Conservation (phyloP, 2,888 invertebrate species). For the Chloromyia formosa region DNA sequence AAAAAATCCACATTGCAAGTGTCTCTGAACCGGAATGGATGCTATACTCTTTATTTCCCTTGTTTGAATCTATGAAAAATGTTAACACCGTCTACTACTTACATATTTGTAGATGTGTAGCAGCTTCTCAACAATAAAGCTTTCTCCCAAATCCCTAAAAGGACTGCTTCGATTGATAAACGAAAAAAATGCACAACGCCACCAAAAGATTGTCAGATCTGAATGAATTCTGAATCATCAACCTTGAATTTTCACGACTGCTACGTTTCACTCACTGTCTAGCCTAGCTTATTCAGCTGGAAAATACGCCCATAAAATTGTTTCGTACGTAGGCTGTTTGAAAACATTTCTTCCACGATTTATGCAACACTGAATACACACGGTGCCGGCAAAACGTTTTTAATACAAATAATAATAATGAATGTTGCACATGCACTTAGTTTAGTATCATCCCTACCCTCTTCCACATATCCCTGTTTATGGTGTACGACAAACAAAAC, state of each 20-base stretch:
- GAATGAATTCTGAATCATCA: neutral
- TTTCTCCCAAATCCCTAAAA: no score
- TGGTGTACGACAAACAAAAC: conserved; percentile 1
- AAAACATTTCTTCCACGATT: no score
- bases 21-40: no score
- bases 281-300: conserved; percentile 15
- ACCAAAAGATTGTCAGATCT: neutral
- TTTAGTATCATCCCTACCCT: neutral
- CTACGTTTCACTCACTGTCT: neutral
- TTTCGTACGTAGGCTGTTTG: no score
- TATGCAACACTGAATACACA: no score
- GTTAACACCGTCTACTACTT: no score
- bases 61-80: no score
- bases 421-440: conserved; percentile 25
- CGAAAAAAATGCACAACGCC: neutral
- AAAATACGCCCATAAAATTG: conserved; percentile 19
- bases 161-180: no score
- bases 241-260: conserved; percentile 11
- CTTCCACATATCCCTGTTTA: neutral
- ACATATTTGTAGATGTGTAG: no score
- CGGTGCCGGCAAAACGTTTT: conserved; percentile 1
- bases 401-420: conserved; percentile 25
- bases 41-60: no score
- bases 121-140: no score
- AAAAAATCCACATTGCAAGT: no score